Evolutionary conservation across 2,888 invertebrate genomes (phyloP), one percentile per base, ranked within the genome.

Genomic region (Agrotis clavis): DNA sequence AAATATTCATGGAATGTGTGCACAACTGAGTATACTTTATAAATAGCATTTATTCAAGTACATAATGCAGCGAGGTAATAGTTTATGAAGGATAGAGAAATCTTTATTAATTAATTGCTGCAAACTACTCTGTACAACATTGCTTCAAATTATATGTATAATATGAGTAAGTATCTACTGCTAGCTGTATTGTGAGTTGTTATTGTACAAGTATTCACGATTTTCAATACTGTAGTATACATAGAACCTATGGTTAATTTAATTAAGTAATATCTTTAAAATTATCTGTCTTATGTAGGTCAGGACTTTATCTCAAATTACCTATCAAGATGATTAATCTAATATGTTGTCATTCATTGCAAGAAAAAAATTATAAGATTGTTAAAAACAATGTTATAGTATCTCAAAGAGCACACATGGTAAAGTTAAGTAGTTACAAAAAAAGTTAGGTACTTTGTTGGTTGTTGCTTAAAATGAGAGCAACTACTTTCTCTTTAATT

Each of bases 21-120:
- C 25, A 60, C 66, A 82, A 48, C 53, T 75, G 62, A 53, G 48
- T 25, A 51, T 14, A 41, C 9, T 25, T 30, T 9, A 18, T 35
- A 25, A 41, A 11, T 66, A 60, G 21, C 14, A 18, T 51, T 50
- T 59, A 62, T 51, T 51, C 13, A 25, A 45, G 21, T 50, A 19
- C 13, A 57, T 19, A 41, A 56, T 61, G 30, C 64, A 67, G 59
- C 21, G 48, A 25, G 25, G 21, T 61, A 67, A 59, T 25, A 51
- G 45, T 61, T 65, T 53, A 19, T 66, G 66, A 79, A 82, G 83
- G 82, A 56, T 67, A 79, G 71, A 76, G 85, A 84, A 83, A 83
- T 69, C 66, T 0, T 74, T 47, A 61, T 71, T 57, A 70, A 18
- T 35, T 9, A 53, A 48, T 51, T 47, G 5, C 30, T 56, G n/a